A percentile compares a stretch with the other conserved stretches of the same genome.
These are phyloP conservation scores for Gasteruption jaculator DNA, from an alignment of 2,888 invertebrate species.

Conservation along the genomic window DNA sequence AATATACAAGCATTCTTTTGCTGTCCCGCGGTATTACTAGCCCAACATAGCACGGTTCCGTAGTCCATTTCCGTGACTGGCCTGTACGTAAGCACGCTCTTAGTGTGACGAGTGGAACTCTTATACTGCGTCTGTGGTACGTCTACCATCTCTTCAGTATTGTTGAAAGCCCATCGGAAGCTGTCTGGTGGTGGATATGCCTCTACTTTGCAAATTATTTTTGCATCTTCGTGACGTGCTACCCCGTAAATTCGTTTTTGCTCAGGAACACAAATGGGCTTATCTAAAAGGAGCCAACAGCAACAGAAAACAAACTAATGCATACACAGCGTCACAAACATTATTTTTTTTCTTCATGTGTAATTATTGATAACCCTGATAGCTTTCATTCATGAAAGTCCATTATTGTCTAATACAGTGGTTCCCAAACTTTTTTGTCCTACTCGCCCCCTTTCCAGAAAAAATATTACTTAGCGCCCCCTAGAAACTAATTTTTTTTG, in stretches of 20 bases:
- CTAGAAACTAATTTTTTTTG: too few species aligned
- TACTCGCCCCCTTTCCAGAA: too few species aligned
- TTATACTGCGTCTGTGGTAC: constrained; percentile 67
- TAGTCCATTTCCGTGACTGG: constrained; percentile 74
- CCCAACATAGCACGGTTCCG: constrained; percentile 72
- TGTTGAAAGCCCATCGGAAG: constrained; percentile 88
- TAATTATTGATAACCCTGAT: too few species aligned
- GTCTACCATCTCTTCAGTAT: constrained; percentile 76
- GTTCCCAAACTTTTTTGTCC: too few species aligned
- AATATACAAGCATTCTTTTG: constrained; percentile 72
- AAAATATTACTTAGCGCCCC: too few species aligned
- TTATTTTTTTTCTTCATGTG: too few species aligned
- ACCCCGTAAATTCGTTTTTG: constrained; percentile 79
- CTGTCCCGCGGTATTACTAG: constrained; percentile 67
- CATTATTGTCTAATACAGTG: too few species aligned
- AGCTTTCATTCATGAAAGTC: too few species aligned
- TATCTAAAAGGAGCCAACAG: constrained; percentile 73
- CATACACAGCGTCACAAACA: too few species aligned
- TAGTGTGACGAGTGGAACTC: constrained; percentile 57
- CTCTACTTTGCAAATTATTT: constrained; percentile 78
- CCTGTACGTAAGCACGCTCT: constrained; percentile 66
- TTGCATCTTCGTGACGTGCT: constrained; percentile 75
- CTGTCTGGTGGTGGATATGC: constrained; percentile 77
- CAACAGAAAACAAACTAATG: too few species aligned
- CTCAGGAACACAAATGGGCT: constrained; percentile 73